Conservation (phyloP, 2,797 vertebrate species). For the Tadarida brasiliensis region DNA sequence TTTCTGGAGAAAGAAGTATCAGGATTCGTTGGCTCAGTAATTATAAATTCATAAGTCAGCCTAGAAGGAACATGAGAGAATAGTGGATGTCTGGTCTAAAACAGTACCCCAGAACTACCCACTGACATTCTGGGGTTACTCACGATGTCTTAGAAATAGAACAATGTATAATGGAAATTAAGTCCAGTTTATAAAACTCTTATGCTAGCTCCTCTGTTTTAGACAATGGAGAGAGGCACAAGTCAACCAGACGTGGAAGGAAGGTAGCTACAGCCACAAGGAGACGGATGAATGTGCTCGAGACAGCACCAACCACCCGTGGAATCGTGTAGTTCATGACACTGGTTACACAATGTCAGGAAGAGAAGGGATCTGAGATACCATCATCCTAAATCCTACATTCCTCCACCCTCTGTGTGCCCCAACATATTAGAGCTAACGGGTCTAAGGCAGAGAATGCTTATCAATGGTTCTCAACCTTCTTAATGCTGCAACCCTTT, state of each 20-base stretch:
- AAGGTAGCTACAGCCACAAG: background rate
- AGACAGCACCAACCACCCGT: background rate
- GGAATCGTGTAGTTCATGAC: background rate
- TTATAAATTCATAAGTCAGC: background rate
- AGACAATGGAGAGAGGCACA: background rate
- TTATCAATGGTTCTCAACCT: no score
- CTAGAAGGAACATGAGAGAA: background rate
- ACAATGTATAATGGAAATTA: background rate
- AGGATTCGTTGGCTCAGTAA: background rate
- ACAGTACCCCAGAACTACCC: background rate
- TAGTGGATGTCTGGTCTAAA: background rate
- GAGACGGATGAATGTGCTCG: background rate
- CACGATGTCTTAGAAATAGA: conserved; percentile 7
- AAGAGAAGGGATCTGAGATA: background rate
- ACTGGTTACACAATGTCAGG: background rate
- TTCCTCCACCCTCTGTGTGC: background rate
- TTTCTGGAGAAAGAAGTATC: background rate
- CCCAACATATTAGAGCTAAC: background rate
- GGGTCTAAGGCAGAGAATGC: background rate
- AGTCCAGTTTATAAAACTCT: background rate
- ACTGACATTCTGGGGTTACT: background rate
- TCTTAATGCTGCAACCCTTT: no score
- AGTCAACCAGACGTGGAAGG: background rate
- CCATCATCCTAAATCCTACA: background rate
- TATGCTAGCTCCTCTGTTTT: background rate